Evolutionary conservation across 2,797 vertebrate genomes (phyloP), one percentile per base, ranked within the genome.

Genomic region (Peromyscus attwateri): DNA sequence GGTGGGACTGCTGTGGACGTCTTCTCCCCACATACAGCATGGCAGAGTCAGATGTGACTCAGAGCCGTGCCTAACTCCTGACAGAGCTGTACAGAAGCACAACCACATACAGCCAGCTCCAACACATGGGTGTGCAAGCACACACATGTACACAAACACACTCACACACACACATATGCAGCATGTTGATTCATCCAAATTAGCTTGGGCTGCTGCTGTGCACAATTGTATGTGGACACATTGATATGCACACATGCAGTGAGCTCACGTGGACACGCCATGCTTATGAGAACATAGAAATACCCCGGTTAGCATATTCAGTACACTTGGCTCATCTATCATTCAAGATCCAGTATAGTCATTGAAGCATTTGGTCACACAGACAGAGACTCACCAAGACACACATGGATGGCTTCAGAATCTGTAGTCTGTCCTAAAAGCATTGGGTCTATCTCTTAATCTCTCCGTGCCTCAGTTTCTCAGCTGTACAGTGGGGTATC

Each of bases 21-120:
- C 46, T 81, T 85, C 68, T 93, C 87, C 92, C 71, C n/a, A 55
- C n/a, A 62, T 89, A 87, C 85, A 76, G 46, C 14, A 0, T 21
- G 43, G 94, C 84, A 31, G 77, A 80, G 62, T 91, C 95, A 96
- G 79, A 95, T 88, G 95, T 94, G 91, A 37, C 66, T 79, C 55
- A 3, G 37, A 91, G 76, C 71, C 37, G 52, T 66, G 57, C 88
- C 40, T 12, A 17, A 23, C 55, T 43, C 75, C 79, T 57, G 52
- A 43, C 0, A 1, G 29, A 29, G 27, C 7, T 16, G 12, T 82
- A 75, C 75, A 73, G 92, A 79, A 6, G 2, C 43, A 4, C 0
- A 0, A 25, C 68, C 49, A 60, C 27, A 46, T 13, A 23, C 25
- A 87, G 49, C 23, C n/a, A 87, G 8, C 27, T 21, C 23, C 5